Evolutionary conservation across 2,888 invertebrate species (phyloP), one percentile per base, ranked within the genome.

Genomic region (Ophonus ardosiacus): DNA sequence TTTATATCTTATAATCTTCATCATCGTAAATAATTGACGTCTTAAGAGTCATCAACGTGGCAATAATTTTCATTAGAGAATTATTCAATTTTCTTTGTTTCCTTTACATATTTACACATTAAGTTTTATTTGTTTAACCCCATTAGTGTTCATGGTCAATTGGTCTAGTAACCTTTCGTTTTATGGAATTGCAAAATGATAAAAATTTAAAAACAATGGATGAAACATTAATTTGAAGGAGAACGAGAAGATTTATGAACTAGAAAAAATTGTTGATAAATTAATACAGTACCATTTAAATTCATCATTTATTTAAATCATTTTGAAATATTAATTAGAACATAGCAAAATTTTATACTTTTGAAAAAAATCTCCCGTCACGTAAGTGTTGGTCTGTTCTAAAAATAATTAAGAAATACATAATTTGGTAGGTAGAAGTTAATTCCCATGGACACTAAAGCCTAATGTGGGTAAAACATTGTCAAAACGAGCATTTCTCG

Each of bases 401-500:
- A 51, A 51, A 51, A 51, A 51, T 51, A 51, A 51, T 51, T 51
- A 51, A 51, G 43, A 51, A 51, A 51, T 51, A 51, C 43, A 51
- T 51, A 51, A 51, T 51, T 51, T 51, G 10, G 43, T 51, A 13
- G 8, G 43, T 51, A 13, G 43, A 31, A 51, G n/a, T 74, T 74
- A 74, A 74, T 74, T 74, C 24, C 71, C 15, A n/a, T 74, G 71
- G 43, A 74, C 71, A 74, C 71, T 51, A 40, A 8, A 43, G 4
- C 71, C 43, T 74, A 74, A 74, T 74, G 71, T 74, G 43, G 71
- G 71, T 43, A 74, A 82, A 82, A 82, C 82, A 82, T 78, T 82
- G 76, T 76, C 86, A 86, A 87, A 87, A 87, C 80, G 87, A 87
- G 87, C 86, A 68, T 87, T 86, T 87, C 85, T 86, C 87, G 87